Base-by-base conservation (phyloP, 1,140 invertebrate genomes). In the Stenopsyche tienmushanensis region DNA sequence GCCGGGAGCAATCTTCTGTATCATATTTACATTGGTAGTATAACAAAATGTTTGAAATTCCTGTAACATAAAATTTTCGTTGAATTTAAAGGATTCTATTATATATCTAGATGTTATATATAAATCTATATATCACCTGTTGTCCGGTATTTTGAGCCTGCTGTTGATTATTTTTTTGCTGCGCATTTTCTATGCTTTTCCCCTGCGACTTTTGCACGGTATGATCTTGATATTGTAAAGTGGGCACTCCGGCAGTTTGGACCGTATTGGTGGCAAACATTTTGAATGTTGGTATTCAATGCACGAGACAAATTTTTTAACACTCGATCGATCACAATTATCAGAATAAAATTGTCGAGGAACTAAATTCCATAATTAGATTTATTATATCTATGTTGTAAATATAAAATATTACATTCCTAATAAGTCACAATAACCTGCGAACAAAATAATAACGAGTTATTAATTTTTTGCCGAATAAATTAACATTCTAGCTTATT, bases 1-100 rank as follows among this genome's bases (percentile, higher is more conserved):
- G 3, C 76, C 79, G 8, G 83, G 76, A 2, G 81, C 77, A 52
- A 85, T 76, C 77, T 85, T 85, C 44, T 83, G 83, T 63, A 85
- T 84, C 83, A 85, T 85, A 74, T 86, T 87, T 13, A 87, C 85
- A 76, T 87, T 87, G 65, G 82, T 82, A 10, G 82, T 83, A 69
- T 87, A 87, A 72, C 86, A 87, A 73, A 87, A 87, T 68, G 85
- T 85, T 49, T 85, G 84, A 71, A 85, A 86, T 50, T 85, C 84
- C 77, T 83, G 79, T 5, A 62, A n/a, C n/a, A n/a, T n/a, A 67
- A 47, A 17, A 54, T 34, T 34, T 41, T 3, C 25, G 39, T 44
- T 2, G 20, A 1, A 54, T 52, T 10, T 34, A 34, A 8, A 2
- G 18, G n/a, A 2, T 42, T 42, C 2, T 42, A 42, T 42, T 9